Conservation (phyloP, 2,797 vertebrate species). For the Hydrocynus forskahlii region DNA sequence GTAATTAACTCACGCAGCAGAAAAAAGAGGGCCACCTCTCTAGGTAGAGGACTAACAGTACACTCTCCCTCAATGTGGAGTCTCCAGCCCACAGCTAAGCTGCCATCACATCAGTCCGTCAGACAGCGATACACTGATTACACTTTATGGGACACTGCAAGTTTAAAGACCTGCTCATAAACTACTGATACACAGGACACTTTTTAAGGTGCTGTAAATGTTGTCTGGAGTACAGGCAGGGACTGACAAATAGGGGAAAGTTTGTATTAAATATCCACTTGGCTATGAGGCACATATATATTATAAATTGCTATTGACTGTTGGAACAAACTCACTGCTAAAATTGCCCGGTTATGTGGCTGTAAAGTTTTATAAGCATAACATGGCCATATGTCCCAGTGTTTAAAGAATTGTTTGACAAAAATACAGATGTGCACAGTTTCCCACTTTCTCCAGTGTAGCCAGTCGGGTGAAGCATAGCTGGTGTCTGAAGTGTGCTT, state of each 20-base stretch:
- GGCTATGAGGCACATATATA: background rate
- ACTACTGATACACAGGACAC: background rate
- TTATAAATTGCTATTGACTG: background rate
- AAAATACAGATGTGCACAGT: background rate
- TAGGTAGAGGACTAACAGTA: constrained; percentile 34
- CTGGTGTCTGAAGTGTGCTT: too few species aligned
- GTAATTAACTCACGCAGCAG: constrained; percentile 55
- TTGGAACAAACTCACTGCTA: background rate
- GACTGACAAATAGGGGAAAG: background rate
- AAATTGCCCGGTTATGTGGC: background rate
- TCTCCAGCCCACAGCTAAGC: constrained; percentile 8
- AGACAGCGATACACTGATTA: background rate
- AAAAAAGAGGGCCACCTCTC: constrained; percentile 41
- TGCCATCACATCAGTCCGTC: background rate
- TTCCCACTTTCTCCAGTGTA: background rate
- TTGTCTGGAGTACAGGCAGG: background rate
- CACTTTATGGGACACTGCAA: constrained; percentile 13
- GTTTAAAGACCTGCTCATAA: constrained; percentile 9
- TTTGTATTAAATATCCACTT: background rate
- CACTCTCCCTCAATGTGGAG: background rate
- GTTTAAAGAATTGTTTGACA: background rate
- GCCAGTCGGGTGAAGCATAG: background rate
- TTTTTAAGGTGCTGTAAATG: constrained; percentile 13
- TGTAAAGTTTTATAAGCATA: background rate
- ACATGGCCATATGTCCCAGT: background rate